Base-by-base conservation (phyloP, 2,888 invertebrate species). In the Leptopterna dolabrata region DNA sequence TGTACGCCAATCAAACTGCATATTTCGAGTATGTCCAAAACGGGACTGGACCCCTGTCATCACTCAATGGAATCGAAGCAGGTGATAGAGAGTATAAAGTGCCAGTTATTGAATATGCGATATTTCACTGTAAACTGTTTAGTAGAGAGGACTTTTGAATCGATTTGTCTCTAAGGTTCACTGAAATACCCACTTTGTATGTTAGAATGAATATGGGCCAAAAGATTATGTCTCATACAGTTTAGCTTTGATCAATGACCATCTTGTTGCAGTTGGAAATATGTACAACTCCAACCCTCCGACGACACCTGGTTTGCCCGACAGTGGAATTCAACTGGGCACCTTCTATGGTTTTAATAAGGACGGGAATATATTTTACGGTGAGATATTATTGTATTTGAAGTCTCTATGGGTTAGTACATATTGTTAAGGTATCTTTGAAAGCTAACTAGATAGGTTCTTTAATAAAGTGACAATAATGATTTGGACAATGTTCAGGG, bases 21-120 rank as follows among this genome's bases (percentile, higher is more conserved):
- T 76, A 86, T 14, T 81, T 86, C n/a, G 73, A 86, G 3, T 88
- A 82, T 45, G 43, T 81, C 29, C 11, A 63, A 43, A 88, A 88
- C 36, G 70, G 71, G 41, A 86, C 81, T 19, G 88, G 88, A 16
- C 86, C 86, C 1, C 41, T 88, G 27, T 82, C 81, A 14, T 29
- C 80, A 16, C 47, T 82, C 9, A 29, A 27, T 13, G 78, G 55
- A 13, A 45, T 76, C 9, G 88, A 88, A 76, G 71, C 76, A 2
- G 24, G 63, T 63, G 13, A 36, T 36, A 7, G 36, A 4, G 36
- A 36, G 4, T 36, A n/a, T n/a, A n/a, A n/a, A n/a, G n/a, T n/a
- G n/a, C n/a, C n/a, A n/a, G n/a, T n/a, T n/a, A n/a, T n/a, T n/a
- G n/a, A n/a, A n/a, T n/a, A n/a, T n/a, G n/a, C n/a, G n/a, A n/a